Base-by-base conservation (phyloP, 2,888 invertebrate genomes). In the Luffia ferchaultella region DNA sequence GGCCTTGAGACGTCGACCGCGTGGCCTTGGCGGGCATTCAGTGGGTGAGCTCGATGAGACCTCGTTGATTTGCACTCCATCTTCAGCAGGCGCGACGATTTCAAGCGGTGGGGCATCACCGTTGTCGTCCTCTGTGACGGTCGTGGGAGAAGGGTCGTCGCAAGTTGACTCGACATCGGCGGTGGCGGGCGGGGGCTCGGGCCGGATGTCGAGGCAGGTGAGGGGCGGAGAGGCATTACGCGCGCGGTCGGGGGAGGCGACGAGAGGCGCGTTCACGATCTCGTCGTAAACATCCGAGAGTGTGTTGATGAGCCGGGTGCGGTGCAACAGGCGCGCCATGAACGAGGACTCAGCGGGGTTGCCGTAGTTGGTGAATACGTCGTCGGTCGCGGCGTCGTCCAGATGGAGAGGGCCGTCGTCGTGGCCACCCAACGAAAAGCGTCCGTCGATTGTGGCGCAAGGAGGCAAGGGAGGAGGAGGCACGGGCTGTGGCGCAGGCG, bases 61-160 rank as follows among this genome's bases (percentile, higher is more conserved):
- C 67, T 90, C 89, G 66, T 89, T 86, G 56, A 89, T 89, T 70
- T 90, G 89, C 44, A 89, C 88, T 40, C 80, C 72, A 55, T 80
- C 84, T 54, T 74, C 73, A 51, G 70, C 69, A 52, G 60, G 40
- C 55, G 63, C 61, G 46, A 63, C 62, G 30, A 12, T 16, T 12
- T 20, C 45, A 2, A 30, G 19, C 20, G 51, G 51, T 17, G 43
- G 42, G 57, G 59, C 44, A 54, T 47, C 47, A 1, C 20, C 15
- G n/a, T 19, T 42, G 30, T 30, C 30, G 12, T 30, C 30, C 3
- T 7, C 5, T 7, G 12, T 12, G 12, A 3, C 30, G 5, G 30
- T 12, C 5, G 3, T 12, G 3, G 12, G 3, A 7, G 30, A 30
- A 7, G 30, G 16, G 16, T 41, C 46, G 55, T 48, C n/a, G 20